Evolutionary conservation across 2,888 invertebrate genomes (phyloP).

Genomic region (Rosalia funebris): DNA sequence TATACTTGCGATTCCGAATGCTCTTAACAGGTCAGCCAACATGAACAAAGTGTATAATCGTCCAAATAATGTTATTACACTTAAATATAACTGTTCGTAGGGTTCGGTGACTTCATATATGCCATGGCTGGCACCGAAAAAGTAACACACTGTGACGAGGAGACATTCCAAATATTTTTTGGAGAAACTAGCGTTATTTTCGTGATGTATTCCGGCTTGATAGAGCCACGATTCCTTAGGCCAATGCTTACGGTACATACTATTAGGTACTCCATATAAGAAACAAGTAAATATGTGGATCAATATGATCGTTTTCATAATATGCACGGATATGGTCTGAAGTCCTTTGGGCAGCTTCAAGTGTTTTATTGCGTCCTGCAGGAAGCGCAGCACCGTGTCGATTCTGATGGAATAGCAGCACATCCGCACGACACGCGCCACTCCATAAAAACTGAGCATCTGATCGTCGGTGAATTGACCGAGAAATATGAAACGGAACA

Average conservation of each 20-base stretch:
- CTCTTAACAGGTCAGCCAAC: conserved; percentile 48
- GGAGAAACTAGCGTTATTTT: not conserved
- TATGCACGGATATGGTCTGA: not conserved
- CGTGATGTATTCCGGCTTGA: conserved; percentile 2
- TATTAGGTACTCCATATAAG: not conserved
- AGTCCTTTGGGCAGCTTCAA: not conserved
- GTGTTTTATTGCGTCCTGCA: not conserved
- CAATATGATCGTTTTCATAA: not conserved
- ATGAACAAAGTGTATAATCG: conserved; percentile 50
- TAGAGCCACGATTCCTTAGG: conserved; percentile 34
- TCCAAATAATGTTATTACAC: conserved; percentile 47
- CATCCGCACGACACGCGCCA: not conserved
- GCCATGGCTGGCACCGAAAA: conserved; percentile 50
- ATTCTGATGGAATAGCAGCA: not conserved
- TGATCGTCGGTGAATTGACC: not conserved
- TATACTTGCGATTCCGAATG: conserved; percentile 51
- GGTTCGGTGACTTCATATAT: conserved; percentile 32
- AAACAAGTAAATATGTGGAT: not conserved
- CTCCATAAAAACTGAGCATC: not conserved
- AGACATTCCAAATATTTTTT: conserved; percentile 39
- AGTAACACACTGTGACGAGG: conserved; percentile 47
- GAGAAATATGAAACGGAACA: not conserved
- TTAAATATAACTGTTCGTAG: conserved; percentile 43
- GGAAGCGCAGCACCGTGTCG: not conserved
- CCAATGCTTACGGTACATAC: not conserved